Evolutionary conservation across 1,140 invertebrate genomes (phyloP).

Genomic region (Drosophila sturtevanti): DNA sequence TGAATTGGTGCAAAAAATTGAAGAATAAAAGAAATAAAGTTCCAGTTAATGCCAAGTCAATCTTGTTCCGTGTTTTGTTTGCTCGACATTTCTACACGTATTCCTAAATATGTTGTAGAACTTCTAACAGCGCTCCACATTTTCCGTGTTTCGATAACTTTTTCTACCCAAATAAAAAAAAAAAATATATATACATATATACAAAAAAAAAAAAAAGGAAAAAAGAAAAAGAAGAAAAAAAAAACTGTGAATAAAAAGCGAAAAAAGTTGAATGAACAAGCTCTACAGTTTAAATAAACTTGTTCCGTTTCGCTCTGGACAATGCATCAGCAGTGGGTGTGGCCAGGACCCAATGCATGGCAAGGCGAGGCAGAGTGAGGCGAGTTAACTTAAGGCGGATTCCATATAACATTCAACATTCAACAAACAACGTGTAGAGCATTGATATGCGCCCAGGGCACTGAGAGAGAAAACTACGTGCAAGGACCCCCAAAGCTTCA

Average conservation of each 20-base stretch:
- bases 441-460: conserved; percentile 70
- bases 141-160: conserved; percentile 71
- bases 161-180: conserved; percentile 23
- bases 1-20: too few relatives aligned
- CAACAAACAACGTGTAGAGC: conserved; percentile 58
- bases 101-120: conserved; percentile 49
- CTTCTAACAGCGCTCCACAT: conserved; percentile 41
- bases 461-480: conserved; percentile 39
- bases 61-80: conserved; percentile 16
- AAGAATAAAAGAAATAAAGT: conserved; percentile 23
- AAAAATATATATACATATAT: too few relatives aligned
- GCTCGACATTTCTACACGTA: conserved; percentile 43
- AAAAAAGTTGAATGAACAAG: conserved; percentile 36
- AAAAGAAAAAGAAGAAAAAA: conserved; percentile 18
- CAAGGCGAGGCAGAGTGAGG: neutral
- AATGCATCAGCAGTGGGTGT: conserved; percentile 42
- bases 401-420: conserved; percentile 10
- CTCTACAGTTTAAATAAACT: conserved; percentile 79
- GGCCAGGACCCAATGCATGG: too few relatives aligned
- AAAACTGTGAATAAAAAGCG: too few relatives aligned
- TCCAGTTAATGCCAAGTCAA: conserved; percentile 7
- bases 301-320: conserved; percentile 64
- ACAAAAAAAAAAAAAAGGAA: conserved; percentile 18
- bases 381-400: conserved; percentile 1
- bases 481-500: conserved; percentile 22